Evolutionary conservation across 2,113 vertebrate genomes (phyloP), one percentile per base, ranked within the genome.

Genomic region (Hipposideros armiger): DNA sequence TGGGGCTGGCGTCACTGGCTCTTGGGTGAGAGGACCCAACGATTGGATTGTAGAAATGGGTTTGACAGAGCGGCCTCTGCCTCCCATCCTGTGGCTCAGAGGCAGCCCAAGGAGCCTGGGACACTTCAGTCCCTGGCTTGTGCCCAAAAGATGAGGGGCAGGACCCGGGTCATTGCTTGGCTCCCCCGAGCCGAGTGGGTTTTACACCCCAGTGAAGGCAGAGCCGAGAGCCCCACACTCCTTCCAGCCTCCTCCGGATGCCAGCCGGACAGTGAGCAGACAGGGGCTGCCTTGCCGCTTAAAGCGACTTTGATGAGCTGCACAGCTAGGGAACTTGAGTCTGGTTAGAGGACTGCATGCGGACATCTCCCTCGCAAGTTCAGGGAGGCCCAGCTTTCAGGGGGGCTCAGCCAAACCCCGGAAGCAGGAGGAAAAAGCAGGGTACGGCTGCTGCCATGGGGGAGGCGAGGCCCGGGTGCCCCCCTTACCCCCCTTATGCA

Each of bases 271-370:
- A 96, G 95, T 80, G 89, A 96, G 94, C 92, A 82, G 32, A 97
- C 72, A 94, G 81, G 81, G 87, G 72, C 92, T 95, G 42, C 69
- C 92, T 98, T 95, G 74, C 0, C 81, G 95, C 95, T 50, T 50
- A 97, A 98, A 98, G 94, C 97, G 97, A 92, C 92, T 93, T 92
- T 95, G 97, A 96, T 97, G 97, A 96, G 81, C 24, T 47, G 26
- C 80, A 45, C 94, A 97, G 67, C 81, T 87, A 87, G 93, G 84
- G 86, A 94, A 95, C 69, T 93, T 85, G 10, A 50, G 47, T 50
- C 11, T 11, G 13, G 10, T 1, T 92, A 95, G 96, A 64, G 84
- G 80, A 95, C 45, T 94, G 87, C 36, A 1, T 67, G 73, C 58
- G 96, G 94, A 96, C 95, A 84, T 77, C 11, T 90, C 52, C 30